Evolutionary conservation across 2,888 invertebrate species (phyloP).

Genomic region (Callyntrura sp.): DNA sequence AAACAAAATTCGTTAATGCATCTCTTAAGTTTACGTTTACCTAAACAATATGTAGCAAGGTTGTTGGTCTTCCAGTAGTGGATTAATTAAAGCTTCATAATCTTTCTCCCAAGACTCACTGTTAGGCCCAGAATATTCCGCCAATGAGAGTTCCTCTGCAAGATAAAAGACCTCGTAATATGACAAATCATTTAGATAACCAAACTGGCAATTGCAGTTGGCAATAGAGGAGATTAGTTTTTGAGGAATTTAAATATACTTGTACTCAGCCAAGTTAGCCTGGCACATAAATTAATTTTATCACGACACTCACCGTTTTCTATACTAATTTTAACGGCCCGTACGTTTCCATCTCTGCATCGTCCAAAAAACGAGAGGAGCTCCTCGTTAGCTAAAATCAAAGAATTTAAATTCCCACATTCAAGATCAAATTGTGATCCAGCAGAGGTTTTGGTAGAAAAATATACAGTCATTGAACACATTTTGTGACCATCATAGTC

Average conservation of each 20-base stretch:
- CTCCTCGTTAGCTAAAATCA: constrained; percentile 91
- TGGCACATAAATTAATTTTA: not conserved
- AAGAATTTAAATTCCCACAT: not conserved
- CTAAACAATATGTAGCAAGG: constrained; percentile 97
- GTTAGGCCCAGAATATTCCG: constrained; percentile 89
- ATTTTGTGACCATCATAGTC: too few species aligned
- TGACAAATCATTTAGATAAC: too few species aligned
- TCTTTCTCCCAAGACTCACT: constrained; percentile 92
- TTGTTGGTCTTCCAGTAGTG: constrained; percentile 91
- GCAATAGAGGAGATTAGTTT: too few species aligned
- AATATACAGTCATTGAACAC: too few species aligned
- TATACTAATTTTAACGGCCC: constrained; percentile 93
- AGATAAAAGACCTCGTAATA: too few species aligned
- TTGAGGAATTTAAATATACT: too few species aligned
- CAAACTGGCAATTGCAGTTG: too few species aligned
- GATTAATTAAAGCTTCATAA: constrained; percentile 91
- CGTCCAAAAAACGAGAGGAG: constrained; percentile 93
- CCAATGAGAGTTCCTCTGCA: constrained; percentile 91
- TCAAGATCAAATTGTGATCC: not conserved
- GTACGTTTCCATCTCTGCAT: constrained; percentile 92
- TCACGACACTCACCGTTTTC: constrained; percentile 89
- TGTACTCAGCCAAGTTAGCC: too few species aligned
- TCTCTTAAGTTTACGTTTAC: constrained; percentile 86
- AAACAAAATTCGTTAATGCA: too few species aligned
- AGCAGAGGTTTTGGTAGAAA: too few species aligned